Evolutionary conservation across 53 echinoderm and acorn worm genomes (phyloP).

Genomic region (Luidia sarsii): DNA sequence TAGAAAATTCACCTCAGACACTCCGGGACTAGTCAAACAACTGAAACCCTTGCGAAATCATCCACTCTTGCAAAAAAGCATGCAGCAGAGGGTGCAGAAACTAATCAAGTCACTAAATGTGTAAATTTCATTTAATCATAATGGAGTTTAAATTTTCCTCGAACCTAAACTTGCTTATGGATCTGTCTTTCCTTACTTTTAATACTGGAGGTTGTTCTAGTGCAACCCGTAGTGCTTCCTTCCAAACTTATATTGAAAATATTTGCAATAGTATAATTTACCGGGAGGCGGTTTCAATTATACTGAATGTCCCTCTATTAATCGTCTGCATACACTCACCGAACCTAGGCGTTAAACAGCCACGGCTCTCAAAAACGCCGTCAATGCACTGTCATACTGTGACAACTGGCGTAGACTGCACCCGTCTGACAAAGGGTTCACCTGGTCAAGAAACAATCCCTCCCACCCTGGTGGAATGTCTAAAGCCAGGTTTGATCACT

Average conservation of each 20-base stretch:
- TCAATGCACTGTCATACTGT: background rate
- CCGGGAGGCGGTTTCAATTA: no score
- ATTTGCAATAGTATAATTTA: background rate
- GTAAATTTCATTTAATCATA: background rate
- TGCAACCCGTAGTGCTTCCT: no score
- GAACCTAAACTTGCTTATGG: background rate
- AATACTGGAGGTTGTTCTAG: no score
- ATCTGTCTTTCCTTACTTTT: conserved; percentile 3
- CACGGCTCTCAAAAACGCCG: background rate
- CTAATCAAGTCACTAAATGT: background rate
- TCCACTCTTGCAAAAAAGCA: background rate
- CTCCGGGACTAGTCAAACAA: background rate
- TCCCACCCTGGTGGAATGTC: no score
- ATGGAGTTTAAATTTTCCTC: background rate
- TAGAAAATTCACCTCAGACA: background rate
- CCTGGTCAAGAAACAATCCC: no score
- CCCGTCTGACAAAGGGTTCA: background rate
- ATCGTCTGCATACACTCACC: background rate
- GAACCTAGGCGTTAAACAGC: conserved; percentile 6
- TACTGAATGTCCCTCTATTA: background rate
- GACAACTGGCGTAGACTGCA: background rate
- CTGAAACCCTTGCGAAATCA: background rate
- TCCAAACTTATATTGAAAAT: background rate
- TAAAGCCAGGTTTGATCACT: no score
- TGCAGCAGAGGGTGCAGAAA: no score